These are phyloP conservation scores for Desmodus rotundus DNA, from an alignment of 2,113 vertebrate species.

Conservation along the genomic window DNA sequence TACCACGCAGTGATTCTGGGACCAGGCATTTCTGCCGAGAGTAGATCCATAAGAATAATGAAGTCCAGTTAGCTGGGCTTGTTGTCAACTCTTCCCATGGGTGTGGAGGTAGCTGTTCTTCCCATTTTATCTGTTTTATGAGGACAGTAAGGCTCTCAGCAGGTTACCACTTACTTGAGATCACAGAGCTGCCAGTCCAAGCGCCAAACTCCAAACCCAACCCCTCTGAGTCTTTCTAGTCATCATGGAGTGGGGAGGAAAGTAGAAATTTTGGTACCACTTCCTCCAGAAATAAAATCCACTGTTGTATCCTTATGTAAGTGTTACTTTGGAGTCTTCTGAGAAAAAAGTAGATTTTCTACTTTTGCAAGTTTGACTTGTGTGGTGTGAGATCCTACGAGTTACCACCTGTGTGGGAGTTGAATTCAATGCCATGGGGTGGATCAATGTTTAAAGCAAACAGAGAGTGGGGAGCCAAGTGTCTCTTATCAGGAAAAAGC, in stretches of 20 bases:
- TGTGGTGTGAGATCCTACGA: neutral
- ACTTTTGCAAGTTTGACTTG: neutral
- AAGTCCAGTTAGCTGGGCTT: neutral
- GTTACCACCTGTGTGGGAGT: neutral
- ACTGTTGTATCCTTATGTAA: neutral
- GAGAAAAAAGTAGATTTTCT: neutral
- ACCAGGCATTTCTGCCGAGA: neutral
- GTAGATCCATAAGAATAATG: neutral
- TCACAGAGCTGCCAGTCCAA: neutral
- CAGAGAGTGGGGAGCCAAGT: neutral
- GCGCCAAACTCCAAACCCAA: neutral
- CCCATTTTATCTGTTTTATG: neutral
- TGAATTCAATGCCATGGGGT: neutral
- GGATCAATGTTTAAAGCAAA: slow-evolving; percentile 1
- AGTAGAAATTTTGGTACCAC: neutral
- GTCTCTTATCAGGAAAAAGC: slow-evolving; percentile 1
- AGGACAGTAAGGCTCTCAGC: neutral
- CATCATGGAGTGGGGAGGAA: neutral
- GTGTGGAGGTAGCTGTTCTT: neutral
- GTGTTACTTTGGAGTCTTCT: neutral
- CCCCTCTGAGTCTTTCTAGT: neutral
- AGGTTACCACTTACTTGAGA: neutral
- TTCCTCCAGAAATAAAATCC: neutral
- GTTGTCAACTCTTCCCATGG: neutral
- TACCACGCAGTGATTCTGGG: neutral